These are phyloP conservation scores for Phenacoccus solenopsis DNA, from an alignment of 1,140 invertebrate species.

Conservation along the genomic window DNA sequence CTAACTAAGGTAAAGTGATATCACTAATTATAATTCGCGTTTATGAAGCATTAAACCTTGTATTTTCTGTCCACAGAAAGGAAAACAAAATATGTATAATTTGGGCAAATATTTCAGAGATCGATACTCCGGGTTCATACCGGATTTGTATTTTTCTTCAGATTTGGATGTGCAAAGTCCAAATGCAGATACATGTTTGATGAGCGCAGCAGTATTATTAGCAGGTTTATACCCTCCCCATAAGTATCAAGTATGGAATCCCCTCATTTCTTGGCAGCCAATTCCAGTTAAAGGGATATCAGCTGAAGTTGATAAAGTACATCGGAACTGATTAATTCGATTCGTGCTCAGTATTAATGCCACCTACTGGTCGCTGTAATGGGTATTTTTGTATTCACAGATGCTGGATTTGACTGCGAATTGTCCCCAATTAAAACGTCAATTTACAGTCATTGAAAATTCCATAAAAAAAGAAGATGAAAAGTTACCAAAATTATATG, in stretches of 20 bases:
- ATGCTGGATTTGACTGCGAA: background rate
- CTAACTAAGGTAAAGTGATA: conserved; percentile 49
- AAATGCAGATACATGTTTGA: conserved; percentile 63
- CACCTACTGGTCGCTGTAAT: background rate
- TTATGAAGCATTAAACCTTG: no score
- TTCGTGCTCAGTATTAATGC: background rate
- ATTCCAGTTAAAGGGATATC: conserved; percentile 69
- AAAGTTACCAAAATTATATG: background rate
- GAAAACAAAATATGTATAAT: conserved; percentile 11
- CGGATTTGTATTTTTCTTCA: conserved; percentile 41
- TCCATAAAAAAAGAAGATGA: background rate
- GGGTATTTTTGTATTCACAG: background rate
- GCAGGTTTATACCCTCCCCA: conserved; percentile 70
- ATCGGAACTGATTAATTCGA: no score
- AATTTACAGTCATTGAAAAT: background rate
- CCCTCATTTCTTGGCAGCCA: conserved; percentile 67
- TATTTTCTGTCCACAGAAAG: background rate
- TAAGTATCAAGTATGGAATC: conserved; percentile 54
- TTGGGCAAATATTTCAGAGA: conserved; percentile 18
- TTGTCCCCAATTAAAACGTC: background rate
- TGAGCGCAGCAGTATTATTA: conserved; percentile 68
- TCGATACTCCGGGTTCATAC: conserved; percentile 25
- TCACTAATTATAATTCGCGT: no score
- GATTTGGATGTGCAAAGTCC: conserved; percentile 56
- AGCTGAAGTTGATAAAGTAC: conserved; percentile 52